Percentiles rank a stretch among this genome's conserved stretches.
Conservation (phyloP, 2,113 vertebrate genomes). For the Craseonycteris thonglongyai region DNA sequence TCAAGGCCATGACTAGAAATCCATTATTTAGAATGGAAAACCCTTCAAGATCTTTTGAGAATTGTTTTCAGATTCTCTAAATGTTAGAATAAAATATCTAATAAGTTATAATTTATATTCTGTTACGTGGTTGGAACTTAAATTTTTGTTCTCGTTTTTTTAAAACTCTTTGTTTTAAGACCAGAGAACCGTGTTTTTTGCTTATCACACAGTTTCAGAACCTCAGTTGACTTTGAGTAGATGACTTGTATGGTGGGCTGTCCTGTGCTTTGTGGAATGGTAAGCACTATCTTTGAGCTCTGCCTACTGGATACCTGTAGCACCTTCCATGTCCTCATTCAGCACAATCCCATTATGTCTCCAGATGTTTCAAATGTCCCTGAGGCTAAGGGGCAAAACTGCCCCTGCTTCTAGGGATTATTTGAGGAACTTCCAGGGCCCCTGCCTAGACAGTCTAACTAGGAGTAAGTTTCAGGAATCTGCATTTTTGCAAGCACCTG, state of each 20-base stretch:
- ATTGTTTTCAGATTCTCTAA: not conserved
- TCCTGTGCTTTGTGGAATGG: not conserved
- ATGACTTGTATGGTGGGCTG: not conserved
- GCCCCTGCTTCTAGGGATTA: not conserved
- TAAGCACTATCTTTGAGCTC: not conserved
- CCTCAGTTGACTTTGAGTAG: not conserved
- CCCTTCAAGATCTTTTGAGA: not conserved
- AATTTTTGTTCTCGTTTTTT: not conserved
- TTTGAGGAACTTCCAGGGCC: not conserved
- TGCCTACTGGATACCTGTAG: not conserved
- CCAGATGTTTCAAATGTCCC: not conserved
- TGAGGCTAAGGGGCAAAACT: not conserved
- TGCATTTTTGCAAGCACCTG: not conserved
- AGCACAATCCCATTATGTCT: not conserved
- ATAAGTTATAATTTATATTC: not conserved
- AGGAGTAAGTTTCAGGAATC: not conserved
- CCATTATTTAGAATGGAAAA: not conserved
- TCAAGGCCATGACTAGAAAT: not conserved
- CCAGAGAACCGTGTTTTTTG: not conserved
- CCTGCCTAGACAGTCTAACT: not conserved
- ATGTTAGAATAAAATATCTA: not conserved
- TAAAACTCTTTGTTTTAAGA: not conserved
- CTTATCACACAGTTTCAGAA: not conserved
- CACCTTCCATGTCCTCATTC: not conserved
- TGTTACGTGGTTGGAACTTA: not conserved